Base-by-base conservation (phyloP, 2,113 vertebrate genomes). In the Platysteira castanea region DNA sequence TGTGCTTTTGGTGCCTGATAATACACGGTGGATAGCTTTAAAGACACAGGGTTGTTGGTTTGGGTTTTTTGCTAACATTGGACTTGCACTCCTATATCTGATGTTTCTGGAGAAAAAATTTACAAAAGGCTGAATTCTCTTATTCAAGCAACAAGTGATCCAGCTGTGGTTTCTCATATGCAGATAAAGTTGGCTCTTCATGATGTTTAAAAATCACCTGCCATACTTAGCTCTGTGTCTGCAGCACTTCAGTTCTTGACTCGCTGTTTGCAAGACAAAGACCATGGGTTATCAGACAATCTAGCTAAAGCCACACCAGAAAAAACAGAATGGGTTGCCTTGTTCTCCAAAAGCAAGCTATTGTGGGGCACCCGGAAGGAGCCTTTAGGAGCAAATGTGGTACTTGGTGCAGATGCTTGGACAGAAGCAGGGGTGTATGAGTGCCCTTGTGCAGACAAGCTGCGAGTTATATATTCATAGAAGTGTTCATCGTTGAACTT, bases 121-220 rank as follows among this genome's bases (percentile, higher is more conserved):
- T 33, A 64, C 19, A 67, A 57, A 52, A 42, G 10, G 10, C 27
- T 70, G 44, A 70, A 68, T 86, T 94, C 46, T 86, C 22, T 77
- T 74, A 31, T 26, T 52, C 13, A 73, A 75, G 15, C 39, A 93
- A 39, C 0, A 15, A 42, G 6, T 57, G 49, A 65, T 42, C 50
- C 54, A 30, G 33, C 54, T 67, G 70, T 74, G 23, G 28, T 57
- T 91, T 94, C 54, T 69, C 42, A 56, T 14, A 31, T 14, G 50
- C 27, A 23, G 33, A 53, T 59, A 37, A 76, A 86, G 59, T 59
- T 92, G 54, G 17, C 39, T 70, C 7, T 74, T 31, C 19, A 47
- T 17, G 22, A 26, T 49, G 27, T 57, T 46, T 49, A 61, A 9
- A 53, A 57, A 83, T 59, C 52, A 50, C 49, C 8, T 0, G 0